A percentile compares a stretch with the other conserved stretches of the same genome.
Evolutionary conservation across 2,797 vertebrate species (phyloP).

Genomic region (Sparus aurata): DNA sequence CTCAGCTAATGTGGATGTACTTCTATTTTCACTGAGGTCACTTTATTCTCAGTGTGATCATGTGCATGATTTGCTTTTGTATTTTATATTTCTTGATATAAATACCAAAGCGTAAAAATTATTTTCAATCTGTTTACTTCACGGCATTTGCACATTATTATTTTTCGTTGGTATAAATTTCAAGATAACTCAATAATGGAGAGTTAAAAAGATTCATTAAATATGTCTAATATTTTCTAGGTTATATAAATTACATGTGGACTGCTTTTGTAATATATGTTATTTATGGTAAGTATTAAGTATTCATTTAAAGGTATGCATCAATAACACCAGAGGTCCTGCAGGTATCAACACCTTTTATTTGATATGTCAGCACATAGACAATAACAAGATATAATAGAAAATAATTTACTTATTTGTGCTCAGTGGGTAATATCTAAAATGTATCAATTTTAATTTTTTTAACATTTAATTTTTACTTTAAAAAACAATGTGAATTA

Average conservation of each 20-base stretch:
- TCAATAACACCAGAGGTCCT: background rate
- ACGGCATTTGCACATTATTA: background rate
- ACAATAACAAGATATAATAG: background rate
- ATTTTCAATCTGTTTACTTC: background rate
- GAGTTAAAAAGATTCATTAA: background rate
- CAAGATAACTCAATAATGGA: background rate
- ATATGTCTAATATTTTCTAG: background rate
- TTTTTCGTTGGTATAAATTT: background rate
- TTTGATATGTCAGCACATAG: background rate
- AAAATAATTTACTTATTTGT: too few species aligned
- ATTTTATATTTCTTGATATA: background rate
- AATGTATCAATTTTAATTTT: background rate
- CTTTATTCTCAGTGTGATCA: background rate
- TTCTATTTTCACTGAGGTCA: background rate
- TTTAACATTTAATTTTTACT: background rate
- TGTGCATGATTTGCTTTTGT: background rate
- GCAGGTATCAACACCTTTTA: background rate
- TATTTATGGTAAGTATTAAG: background rate
- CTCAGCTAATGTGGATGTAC: background rate
- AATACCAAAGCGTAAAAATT: background rate
- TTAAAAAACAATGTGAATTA: background rate
- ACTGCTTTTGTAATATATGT: background rate
- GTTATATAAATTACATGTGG: background rate
- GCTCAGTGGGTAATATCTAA: background rate
- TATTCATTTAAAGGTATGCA: background rate